phyloP scores from a whole-genome alignment of 1,140 invertebrate genomes.

The Sipha flava region DNA sequence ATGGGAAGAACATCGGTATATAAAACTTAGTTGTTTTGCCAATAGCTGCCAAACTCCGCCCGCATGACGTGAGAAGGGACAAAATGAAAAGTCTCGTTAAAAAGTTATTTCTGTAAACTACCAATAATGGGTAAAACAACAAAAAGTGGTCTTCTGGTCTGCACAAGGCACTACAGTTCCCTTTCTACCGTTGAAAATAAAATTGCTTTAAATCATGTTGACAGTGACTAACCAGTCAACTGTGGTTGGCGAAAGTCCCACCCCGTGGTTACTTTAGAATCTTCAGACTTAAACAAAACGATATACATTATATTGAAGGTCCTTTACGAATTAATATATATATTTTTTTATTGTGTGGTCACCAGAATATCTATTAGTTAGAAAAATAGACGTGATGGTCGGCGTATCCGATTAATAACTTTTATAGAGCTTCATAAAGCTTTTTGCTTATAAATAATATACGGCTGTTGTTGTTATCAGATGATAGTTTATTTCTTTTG shows the following conservation, averaged over 20 bases:
- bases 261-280: too few relatives aligned
- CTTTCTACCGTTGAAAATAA: slow-evolving; percentile 12
- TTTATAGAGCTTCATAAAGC: too few relatives aligned
- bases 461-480: too few relatives aligned
- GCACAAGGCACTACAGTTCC: slow-evolving; percentile 24
- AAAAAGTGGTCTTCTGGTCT: slow-evolving; percentile 1
- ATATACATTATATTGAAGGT: too few relatives aligned
- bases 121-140: slow-evolving; percentile 31
- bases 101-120: slow-evolving; percentile 26
- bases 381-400: too few relatives aligned
- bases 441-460: too few relatives aligned
- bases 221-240: background rate
- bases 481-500: too few relatives aligned
- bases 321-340: too few relatives aligned
- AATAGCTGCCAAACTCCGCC: slow-evolving; percentile 22
- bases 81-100: slow-evolving; percentile 18
- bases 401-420: too few relatives aligned
- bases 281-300: too few relatives aligned
- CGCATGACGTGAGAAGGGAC: slow-evolving; percentile 8
- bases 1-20: background rate
- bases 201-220: background rate
- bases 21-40: slow-evolving; percentile 1
- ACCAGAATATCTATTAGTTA: too few relatives aligned
- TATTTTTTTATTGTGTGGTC: too few relatives aligned
- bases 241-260: background rate